Conservation (phyloP, 37 sponge, comb jelly and placozoan genomes). For the Ianthella basta region DNA sequence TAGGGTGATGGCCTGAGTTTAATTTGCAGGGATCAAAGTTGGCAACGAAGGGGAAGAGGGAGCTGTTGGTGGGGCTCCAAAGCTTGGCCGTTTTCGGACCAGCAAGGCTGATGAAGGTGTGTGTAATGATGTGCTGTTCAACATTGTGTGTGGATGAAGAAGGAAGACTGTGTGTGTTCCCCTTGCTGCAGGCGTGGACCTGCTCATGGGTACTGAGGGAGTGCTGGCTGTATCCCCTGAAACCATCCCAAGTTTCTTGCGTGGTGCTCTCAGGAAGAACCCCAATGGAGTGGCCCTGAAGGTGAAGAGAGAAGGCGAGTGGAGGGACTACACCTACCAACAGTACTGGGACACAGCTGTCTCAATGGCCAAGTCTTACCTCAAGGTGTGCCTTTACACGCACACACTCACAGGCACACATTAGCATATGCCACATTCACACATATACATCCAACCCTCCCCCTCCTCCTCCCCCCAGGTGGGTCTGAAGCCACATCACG, state of each 20-base stretch:
- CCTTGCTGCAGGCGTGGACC: not conserved
- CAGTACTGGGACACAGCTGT: constrained; percentile 56
- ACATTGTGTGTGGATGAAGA: too few relatives aligned
- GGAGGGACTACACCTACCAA: constrained; percentile 55
- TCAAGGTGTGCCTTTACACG: constrained; percentile 49
- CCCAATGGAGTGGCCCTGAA: not conserved
- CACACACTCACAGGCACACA: too few relatives aligned
- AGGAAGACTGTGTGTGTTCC: too few relatives aligned
- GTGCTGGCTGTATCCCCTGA: not conserved
- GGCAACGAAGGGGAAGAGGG: too few relatives aligned
- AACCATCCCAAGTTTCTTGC: constrained; percentile 12
- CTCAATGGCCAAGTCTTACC: constrained; percentile 69
- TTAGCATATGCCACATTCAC: not conserved
- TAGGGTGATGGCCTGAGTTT: too few relatives aligned
- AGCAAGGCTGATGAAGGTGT: constrained; percentile 11
- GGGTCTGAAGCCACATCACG: constrained; percentile 42
- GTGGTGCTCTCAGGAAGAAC: not conserved
- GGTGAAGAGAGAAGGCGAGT: constrained; percentile 45
- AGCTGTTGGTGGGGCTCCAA: constrained; percentile 3
- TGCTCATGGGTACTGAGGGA: constrained; percentile 13
- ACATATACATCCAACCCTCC: not conserved
- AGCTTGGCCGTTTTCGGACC: constrained; percentile 17
- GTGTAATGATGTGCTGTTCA: not conserved
- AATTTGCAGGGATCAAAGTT: too few relatives aligned
- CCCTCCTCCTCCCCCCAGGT: not conserved